These are phyloP conservation scores for Drosophila yakuba DNA, from an alignment of 1,140 invertebrate genomes.

Conservation along the genomic window DNA sequence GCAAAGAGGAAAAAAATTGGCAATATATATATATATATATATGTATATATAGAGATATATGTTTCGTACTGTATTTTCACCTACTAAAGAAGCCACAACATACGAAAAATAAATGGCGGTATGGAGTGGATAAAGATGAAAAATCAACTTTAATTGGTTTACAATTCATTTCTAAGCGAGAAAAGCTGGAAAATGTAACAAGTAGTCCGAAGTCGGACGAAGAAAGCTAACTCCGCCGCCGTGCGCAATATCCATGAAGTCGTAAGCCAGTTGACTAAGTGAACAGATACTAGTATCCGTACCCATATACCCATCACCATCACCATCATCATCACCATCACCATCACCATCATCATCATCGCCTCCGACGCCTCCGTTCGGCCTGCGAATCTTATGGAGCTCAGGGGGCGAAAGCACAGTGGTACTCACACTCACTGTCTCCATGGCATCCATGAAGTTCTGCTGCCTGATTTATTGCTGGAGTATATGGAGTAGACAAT, in stretches of 20 bases:
- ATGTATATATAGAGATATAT: neutral
- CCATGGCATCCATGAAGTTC: neutral
- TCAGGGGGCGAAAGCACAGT: conserved; percentile 48
- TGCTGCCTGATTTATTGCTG: neutral
- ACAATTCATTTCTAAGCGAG: conserved; percentile 76
- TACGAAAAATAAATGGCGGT: conserved; percentile 10
- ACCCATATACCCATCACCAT: conserved; percentile 24
- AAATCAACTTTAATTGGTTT: conserved; percentile 79
- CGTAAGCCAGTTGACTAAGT: conserved; percentile 60
- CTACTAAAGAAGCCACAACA: conserved; percentile 60
- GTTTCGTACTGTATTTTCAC: conserved; percentile 73
- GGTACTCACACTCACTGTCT: neutral
- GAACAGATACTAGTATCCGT: conserved; percentile 53
- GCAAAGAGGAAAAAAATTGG: conserved; percentile 43
- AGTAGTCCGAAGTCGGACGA: conserved; percentile 59
- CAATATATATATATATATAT: conserved; percentile 11
- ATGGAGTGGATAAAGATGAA: conserved; percentile 53
- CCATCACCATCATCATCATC: neutral
- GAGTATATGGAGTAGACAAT: neutral
- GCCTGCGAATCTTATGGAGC: conserved; percentile 15
- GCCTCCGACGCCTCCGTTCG: conserved; percentile 29
- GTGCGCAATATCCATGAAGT: conserved; percentile 77
- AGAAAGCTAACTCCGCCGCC: conserved; percentile 58
- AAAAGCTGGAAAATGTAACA: conserved; percentile 77
- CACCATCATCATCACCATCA: too few species aligned